Evolutionary conservation across 92 coral and sea anemone genomes (phyloP).

Genomic region (Ricordea florida): DNA sequence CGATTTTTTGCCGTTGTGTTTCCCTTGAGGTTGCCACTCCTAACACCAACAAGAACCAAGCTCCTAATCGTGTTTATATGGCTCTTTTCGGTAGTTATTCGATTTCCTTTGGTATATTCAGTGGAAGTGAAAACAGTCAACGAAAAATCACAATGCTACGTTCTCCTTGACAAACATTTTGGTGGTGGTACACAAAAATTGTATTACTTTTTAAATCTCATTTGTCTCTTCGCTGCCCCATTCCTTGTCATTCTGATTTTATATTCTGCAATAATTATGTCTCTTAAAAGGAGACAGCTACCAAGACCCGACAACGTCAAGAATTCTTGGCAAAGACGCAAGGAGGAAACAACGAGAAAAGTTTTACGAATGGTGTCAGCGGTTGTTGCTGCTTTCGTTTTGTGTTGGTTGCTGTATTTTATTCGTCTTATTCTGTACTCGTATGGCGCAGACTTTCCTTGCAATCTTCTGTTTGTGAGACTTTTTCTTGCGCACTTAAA

Average conservation of each 20-base stretch:
- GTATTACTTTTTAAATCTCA: slow-evolving; percentile 36
- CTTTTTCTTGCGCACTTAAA: slow-evolving; percentile 61
- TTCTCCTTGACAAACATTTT: slow-evolving; percentile 30
- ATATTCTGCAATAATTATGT: slow-evolving; percentile 52
- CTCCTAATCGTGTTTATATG: slow-evolving; percentile 32
- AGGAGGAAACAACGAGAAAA: slow-evolving; percentile 41
- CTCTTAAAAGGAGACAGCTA: slow-evolving; percentile 15
- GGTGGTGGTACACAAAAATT: slow-evolving; percentile 41
- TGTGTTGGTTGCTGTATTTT: slow-evolving; percentile 70
- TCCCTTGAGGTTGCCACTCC: slow-evolving; percentile 29
- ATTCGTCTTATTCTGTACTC: slow-evolving; percentile 45
- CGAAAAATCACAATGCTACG: slow-evolving; percentile 20
- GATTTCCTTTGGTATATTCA: slow-evolving; percentile 59
- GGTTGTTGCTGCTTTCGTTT: slow-evolving; percentile 55
- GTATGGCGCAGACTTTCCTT: slow-evolving; percentile 27
- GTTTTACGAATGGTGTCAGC: slow-evolving; percentile 63
- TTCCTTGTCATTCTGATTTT: slow-evolving; percentile 27
- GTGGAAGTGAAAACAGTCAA: slow-evolving; percentile 1
- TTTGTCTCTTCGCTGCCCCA: slow-evolving; percentile 55
- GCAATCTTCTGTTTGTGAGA: slow-evolving; percentile 52
- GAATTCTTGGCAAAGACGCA: slow-evolving; percentile 3
- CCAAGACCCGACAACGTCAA: background rate
- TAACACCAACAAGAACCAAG: slow-evolving; percentile 27
- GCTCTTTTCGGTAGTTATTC: slow-evolving; percentile 38
- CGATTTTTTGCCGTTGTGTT: slow-evolving; percentile 65